Base-by-base conservation (phyloP, 2,888 invertebrate species). In the Oligia strigilis region DNA sequence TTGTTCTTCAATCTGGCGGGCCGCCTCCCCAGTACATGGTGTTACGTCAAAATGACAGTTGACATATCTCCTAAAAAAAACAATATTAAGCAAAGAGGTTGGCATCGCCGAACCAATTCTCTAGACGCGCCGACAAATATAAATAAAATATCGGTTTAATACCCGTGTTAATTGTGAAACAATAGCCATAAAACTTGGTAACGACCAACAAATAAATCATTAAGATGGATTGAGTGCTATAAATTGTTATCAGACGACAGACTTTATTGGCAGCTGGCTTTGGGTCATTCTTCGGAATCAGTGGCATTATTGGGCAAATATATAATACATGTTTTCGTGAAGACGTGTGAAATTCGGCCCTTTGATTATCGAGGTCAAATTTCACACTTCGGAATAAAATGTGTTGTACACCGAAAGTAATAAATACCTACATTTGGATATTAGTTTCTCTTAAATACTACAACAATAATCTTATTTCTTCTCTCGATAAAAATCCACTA, bases 181-280 rank as follows among this genome's bases (percentile, higher is more conserved):
- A 89, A 89, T 78, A 58, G 69, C 78, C 64, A 79, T 88, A 87
- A 89, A 85, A 72, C 81, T 55, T 14, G 58, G 46, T 72, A 83
- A 89, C 67, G 78, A 67, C 75, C 75, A 72, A 81, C 81, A 80
- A 81, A 75, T 88, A 89, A 79, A 88, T 89, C 78, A 86, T 77
- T 75, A 73, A 75, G 81, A 81, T n/a, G 71, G 55, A 87, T 67
- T 70, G 77, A 81, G 73, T 43, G 69, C 81, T 67, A 87, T 81
- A 67, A 81, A 75, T 87, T 71, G 64, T 64, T 84, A 71, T 84
- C 70, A 77, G 65, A 60, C 43, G 71, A 80, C 78, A 78, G 9
- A 78, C 76, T 86, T 86, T 88, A 86, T 88, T 89, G 82, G 84
- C 36, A 19, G 23, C 64, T 58, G 64, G 65, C 55, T 76, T 64